Conservation (phyloP, 2,888 invertebrate species). For the Graphium colonna region DNA sequence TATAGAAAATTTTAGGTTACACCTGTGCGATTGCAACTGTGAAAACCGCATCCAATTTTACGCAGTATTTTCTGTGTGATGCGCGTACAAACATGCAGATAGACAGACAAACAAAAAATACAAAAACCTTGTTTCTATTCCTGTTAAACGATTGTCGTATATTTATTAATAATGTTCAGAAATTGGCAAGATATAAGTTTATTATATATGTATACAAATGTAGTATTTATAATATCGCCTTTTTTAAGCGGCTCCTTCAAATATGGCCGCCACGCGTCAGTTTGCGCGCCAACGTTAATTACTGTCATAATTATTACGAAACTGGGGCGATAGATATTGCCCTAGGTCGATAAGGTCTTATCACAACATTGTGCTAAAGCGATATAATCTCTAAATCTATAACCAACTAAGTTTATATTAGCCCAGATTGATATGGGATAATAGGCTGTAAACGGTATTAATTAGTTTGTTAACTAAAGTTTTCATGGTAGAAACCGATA, state of each 20-base stretch:
- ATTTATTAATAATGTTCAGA: no score
- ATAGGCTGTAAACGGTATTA: not conserved
- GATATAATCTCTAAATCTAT: not conserved
- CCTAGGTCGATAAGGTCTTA: conserved; percentile 15
- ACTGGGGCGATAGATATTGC: conserved; percentile 35
- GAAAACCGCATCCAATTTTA: no score
- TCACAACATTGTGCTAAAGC: conserved; percentile 14
- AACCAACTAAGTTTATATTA: not conserved
- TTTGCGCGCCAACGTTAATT: conserved; percentile 32
- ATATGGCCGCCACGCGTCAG: conserved; percentile 21
- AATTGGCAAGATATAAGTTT: no score
- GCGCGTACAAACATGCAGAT: no score
- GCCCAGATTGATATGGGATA: not conserved
- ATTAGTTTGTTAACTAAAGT: not conserved
- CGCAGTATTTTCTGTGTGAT: no score
- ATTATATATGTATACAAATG: no score
- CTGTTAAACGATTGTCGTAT: no score
- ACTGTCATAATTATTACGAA: conserved; percentile 33
- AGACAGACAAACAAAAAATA: no score
- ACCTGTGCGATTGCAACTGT: no score
- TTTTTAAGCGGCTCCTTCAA: not conserved
- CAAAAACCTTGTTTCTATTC: no score
- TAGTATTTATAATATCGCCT: no score
- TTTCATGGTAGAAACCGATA: not conserved
- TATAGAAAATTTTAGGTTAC: no score